A percentile compares a stretch with the other conserved stretches of the same genome.
Evolutionary conservation across 2,888 invertebrate species (phyloP).

Genomic region (Leptinotarsa rubiginosa): DNA sequence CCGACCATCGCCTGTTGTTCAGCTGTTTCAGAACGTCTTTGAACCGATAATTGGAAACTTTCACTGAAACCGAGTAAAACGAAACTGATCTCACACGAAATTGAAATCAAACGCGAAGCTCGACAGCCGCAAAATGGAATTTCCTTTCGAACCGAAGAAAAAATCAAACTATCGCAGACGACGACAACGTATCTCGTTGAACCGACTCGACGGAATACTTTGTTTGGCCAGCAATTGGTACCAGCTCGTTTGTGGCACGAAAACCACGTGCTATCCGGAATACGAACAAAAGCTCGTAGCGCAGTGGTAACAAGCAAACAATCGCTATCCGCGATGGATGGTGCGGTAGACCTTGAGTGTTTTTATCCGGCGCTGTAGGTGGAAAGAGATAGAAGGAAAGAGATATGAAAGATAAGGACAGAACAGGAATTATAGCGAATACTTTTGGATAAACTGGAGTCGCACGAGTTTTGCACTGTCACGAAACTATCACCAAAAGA

Average conservation of each 20-base stretch:
- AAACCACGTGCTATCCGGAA: slow-evolving; percentile 40
- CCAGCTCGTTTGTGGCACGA: slow-evolving; percentile 39
- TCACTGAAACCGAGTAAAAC: slow-evolving; percentile 33
- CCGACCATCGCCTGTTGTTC: slow-evolving; percentile 34
- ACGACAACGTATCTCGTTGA: background rate
- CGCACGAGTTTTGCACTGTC: too few relatives aligned
- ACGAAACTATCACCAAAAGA: too few relatives aligned
- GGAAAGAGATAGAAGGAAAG: background rate
- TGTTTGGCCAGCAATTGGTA: slow-evolving; percentile 23
- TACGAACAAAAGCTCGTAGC: slow-evolving; percentile 36
- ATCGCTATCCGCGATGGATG: slow-evolving; percentile 30
- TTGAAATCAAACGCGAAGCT: slow-evolving; percentile 1
- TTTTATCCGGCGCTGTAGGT: background rate
- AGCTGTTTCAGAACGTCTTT: slow-evolving; percentile 23
- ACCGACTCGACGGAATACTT: slow-evolving; percentile 6
- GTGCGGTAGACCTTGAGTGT: slow-evolving; percentile 33
- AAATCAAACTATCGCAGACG: background rate
- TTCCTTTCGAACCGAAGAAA: slow-evolving; percentile 9
- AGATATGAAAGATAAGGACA: background rate
- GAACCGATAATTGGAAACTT: slow-evolving; percentile 31
- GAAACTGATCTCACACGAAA: background rate
- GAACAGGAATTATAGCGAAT: background rate
- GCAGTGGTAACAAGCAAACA: slow-evolving; percentile 26
- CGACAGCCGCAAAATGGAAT: background rate
- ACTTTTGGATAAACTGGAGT: too few relatives aligned